phyloP scores from a whole-genome alignment of 92 coral and sea anemone species.

The Parazoanthus atlanticus region DNA sequence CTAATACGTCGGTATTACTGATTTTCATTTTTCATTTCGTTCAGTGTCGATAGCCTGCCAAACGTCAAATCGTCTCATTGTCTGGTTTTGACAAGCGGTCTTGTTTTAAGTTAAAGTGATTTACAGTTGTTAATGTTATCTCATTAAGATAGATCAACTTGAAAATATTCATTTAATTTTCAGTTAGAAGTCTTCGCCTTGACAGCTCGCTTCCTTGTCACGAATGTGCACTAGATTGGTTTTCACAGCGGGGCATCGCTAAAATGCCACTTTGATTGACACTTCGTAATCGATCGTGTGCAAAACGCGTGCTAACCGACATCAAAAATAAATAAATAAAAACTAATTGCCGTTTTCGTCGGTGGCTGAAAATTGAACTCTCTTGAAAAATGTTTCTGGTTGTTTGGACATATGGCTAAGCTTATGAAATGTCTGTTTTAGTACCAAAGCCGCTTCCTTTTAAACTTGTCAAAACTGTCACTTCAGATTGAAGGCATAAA shows the following conservation, averaged over 20 bases:
- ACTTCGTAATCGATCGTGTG: slow-evolving; percentile 88
- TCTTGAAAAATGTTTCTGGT: slow-evolving; percentile 66
- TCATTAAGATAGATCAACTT: slow-evolving; percentile 96
- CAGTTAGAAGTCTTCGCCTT: slow-evolving; percentile 77
- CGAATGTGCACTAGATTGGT: slow-evolving; percentile 86
- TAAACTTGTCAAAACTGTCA: slow-evolving; percentile 80
- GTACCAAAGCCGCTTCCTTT: slow-evolving; percentile 71
- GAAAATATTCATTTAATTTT: slow-evolving; percentile 97
- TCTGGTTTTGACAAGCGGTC: slow-evolving; percentile 82
- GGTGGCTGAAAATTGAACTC: slow-evolving; percentile 85
- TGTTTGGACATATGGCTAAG: slow-evolving; percentile 82
- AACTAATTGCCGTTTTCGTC: slow-evolving; percentile 80
- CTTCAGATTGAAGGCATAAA: slow-evolving; percentile 50
- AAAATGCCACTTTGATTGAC: slow-evolving; percentile 85
- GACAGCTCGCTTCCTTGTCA: slow-evolving; percentile 94
- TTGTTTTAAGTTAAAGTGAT: slow-evolving; percentile 90
- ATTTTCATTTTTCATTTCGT: slow-evolving; percentile 87
- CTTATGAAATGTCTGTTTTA: slow-evolving; percentile 67
- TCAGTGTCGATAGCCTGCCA: slow-evolving; percentile 71
- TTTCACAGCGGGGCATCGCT: slow-evolving; percentile 90
- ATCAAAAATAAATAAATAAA: slow-evolving; percentile 84
- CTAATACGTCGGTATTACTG: slow-evolving; percentile 59
- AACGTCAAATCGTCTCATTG: slow-evolving; percentile 53
- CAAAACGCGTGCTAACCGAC: slow-evolving; percentile 80
- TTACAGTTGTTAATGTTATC: slow-evolving; percentile 96